A percentile compares a stretch with the other conserved stretches of the same genome.
phyloP scores from a whole-genome alignment of 2,113 vertebrate species.

The Opisthocomus hoazin region DNA sequence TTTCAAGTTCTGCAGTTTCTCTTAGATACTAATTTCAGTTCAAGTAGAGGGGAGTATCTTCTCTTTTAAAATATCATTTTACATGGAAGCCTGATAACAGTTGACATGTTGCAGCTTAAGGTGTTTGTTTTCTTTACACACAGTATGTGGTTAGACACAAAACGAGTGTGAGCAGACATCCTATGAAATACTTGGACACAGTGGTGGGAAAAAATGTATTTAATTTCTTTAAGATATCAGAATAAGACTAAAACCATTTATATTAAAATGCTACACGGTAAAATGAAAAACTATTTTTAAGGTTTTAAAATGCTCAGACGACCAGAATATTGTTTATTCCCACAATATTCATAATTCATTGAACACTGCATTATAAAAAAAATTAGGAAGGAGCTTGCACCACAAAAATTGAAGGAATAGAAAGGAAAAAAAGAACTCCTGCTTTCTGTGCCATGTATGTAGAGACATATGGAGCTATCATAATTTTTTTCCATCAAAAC shows the following conservation, averaged over 20 bases:
- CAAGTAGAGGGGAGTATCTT: not conserved
- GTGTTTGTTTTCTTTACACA: not conserved
- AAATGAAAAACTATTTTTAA: not conserved
- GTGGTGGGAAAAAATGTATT: not conserved
- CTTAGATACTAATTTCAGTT: not conserved
- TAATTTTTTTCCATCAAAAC: not conserved
- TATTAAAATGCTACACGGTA: not conserved
- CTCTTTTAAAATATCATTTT: not conserved
- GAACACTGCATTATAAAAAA: not conserved
- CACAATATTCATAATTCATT: not conserved
- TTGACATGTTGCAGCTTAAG: not conserved
- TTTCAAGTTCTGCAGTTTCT: not conserved
- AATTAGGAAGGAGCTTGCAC: not conserved
- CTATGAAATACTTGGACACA: not conserved
- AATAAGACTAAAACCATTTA: not conserved
- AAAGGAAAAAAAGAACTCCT: not conserved
- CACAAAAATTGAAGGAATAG: not conserved
- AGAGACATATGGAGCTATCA: not conserved
- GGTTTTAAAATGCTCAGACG: not conserved
- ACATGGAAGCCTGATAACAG: not conserved
- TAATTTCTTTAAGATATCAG: not conserved
- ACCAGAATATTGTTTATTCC: not conserved
- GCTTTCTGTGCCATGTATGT: not conserved
- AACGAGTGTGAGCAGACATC: not conserved
- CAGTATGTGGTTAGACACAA: not conserved